A percentile compares a stretch with the other conserved stretches of the same genome.
Evolutionary conservation across 2,113 vertebrate species (phyloP).

Genomic region (Herpailurus yagouaroundi): DNA sequence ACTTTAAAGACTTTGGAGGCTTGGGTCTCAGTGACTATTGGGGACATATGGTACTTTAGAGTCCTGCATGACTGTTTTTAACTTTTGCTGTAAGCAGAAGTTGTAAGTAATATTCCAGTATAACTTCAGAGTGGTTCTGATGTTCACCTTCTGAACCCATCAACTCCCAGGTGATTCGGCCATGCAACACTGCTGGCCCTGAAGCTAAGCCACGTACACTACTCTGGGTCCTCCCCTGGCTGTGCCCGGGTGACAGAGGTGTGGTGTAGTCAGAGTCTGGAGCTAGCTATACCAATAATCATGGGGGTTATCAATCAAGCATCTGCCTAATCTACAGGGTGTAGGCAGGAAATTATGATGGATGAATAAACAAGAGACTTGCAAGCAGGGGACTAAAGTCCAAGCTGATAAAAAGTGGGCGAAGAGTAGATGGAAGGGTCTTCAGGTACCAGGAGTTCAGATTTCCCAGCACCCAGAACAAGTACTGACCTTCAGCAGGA

Average conservation of each 20-base stretch:
- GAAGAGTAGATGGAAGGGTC: background rate
- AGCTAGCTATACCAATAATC: slow-evolving; percentile 33
- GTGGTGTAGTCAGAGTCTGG: background rate
- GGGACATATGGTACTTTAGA: background rate
- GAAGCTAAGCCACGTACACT: background rate
- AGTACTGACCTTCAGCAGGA: background rate
- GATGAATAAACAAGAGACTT: background rate
- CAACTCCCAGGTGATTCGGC: background rate
- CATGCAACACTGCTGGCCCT: background rate
- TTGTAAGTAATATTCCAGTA: background rate
- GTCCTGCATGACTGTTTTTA: background rate
- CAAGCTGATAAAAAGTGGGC: slow-evolving; percentile 2
- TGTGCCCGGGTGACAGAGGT: slow-evolving; percentile 1
- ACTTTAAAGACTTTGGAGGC: background rate
- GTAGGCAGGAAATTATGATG: slow-evolving; percentile 10
- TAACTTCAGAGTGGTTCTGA: background rate
- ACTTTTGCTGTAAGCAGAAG: background rate
- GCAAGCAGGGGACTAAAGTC: background rate
- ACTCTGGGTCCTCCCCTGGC: background rate
- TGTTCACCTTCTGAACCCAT: slow-evolving; percentile 2
- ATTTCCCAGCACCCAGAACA: background rate
- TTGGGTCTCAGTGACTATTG: background rate
- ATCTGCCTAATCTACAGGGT: slow-evolving; percentile 22
- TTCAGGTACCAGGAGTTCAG: background rate
- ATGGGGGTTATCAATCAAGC: slow-evolving; percentile 52